Conservation (phyloP, 2,888 invertebrate genomes). For the Trilocha varians region DNA sequence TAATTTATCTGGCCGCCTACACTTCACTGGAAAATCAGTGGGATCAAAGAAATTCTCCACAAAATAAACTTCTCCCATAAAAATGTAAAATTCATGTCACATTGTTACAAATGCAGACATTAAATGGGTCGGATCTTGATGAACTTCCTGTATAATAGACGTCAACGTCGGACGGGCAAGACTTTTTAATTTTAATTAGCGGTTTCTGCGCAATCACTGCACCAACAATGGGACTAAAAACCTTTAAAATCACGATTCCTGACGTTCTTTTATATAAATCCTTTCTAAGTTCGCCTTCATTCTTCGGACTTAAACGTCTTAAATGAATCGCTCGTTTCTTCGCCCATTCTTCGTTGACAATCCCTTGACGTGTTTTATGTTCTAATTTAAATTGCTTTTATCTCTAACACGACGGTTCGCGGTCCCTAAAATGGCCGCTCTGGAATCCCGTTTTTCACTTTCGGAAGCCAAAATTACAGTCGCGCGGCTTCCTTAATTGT, state of each 20-base stretch:
- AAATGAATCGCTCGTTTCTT: constrained; percentile 43
- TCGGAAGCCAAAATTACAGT: constrained; percentile 37
- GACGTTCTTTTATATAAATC: constrained; percentile 38
- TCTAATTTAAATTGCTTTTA: constrained; percentile 52
- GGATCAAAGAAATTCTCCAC: too few relatives aligned
- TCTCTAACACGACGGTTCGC: constrained; percentile 42
- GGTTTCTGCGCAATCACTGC: constrained; percentile 13
- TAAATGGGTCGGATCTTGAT: background rate
- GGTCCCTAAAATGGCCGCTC: constrained; percentile 29
- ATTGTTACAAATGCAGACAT: background rate
- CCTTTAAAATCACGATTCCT: constrained; percentile 24
- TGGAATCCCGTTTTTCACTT: constrained; percentile 42
- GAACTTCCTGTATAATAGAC: background rate
- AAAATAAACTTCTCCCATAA: background rate
- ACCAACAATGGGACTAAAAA: constrained; percentile 22
- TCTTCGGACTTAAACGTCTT: constrained; percentile 39
- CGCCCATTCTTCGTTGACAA: constrained; percentile 48
- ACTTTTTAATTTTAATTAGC: constrained; percentile 1
- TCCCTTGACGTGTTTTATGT: constrained; percentile 59
- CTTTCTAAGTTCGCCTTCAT: constrained; percentile 35
- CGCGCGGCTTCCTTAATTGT: constrained; percentile 37
- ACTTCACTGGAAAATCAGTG: too few relatives aligned
- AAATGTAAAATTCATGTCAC: background rate
- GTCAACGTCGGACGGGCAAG: constrained; percentile 6
- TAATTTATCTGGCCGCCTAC: too few relatives aligned